Percentiles rank a stretch among this genome's conserved stretches.
phyloP scores from a whole-genome alignment of 1,140 invertebrate genomes.

The Papilio polyxenes region DNA sequence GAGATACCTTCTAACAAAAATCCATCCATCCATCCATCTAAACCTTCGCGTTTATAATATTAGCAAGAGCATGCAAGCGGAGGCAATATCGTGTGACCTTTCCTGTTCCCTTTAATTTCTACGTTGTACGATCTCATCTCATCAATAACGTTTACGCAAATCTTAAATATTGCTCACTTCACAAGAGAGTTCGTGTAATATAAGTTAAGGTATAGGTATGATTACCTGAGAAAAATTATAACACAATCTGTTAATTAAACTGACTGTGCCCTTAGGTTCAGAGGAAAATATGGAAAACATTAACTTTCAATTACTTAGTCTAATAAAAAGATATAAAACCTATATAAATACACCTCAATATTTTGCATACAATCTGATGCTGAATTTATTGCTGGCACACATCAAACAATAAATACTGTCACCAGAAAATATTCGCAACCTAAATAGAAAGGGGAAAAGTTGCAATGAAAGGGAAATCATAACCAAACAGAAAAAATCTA shows the following conservation, averaged over 20 bases:
- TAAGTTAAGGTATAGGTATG: background rate
- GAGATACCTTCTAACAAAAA: no score
- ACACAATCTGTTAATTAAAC: no score
- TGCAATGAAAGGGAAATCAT: background rate
- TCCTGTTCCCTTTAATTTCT: conserved; percentile 15
- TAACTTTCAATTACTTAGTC: no score
- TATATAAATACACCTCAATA: background rate
- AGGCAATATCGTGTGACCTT: conserved; percentile 1
- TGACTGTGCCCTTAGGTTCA: no score
- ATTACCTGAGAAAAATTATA: background rate
- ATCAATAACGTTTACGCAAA: conserved; percentile 2
- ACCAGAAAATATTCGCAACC: background rate
- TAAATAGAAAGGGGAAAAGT: background rate
- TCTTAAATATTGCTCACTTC: background rate
- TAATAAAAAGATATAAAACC: background rate
- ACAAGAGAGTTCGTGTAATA: background rate
- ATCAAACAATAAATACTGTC: background rate
- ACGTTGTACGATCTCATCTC: background rate
- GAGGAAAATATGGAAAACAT: no score
- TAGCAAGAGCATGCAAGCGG: background rate
- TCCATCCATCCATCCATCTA: no score
- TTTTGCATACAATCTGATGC: background rate
- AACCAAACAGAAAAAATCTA: background rate
- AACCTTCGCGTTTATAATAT: no score
- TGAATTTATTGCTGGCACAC: no score